Percentiles rank a stretch among this genome's conserved stretches.
Evolutionary conservation across 1,140 invertebrate species (phyloP).

Genomic region (Drosophila kohkoa): DNA sequence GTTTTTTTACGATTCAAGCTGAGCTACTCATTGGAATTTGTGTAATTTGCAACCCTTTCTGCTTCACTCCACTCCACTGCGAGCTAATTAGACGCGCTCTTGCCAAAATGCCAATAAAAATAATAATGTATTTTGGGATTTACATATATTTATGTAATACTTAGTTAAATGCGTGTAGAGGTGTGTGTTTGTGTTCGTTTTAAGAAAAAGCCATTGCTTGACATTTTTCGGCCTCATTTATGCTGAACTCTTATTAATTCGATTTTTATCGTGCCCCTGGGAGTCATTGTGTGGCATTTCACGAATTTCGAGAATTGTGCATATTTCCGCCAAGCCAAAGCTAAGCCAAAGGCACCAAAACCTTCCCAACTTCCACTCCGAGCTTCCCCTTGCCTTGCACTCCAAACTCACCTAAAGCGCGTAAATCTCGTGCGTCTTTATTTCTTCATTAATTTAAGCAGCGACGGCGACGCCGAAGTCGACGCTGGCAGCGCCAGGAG

Average conservation of each 20-base stretch:
- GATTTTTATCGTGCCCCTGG: constrained; percentile 84
- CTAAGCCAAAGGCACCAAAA: constrained; percentile 11
- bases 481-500: constrained; percentile 28
- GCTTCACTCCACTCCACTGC: neutral
- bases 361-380: neutral
- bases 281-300: constrained; percentile 83
- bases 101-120: constrained; percentile 8
- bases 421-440: constrained; percentile 82
- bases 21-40: too few relatives aligned
- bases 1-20: too few relatives aligned
- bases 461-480: constrained; percentile 41
- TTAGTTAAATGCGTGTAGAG: constrained; percentile 19
- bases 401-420: constrained; percentile 66
- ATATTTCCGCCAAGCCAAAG: constrained; percentile 57
- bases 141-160: constrained; percentile 26
- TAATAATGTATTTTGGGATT: constrained; percentile 27
- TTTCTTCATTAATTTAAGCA: constrained; percentile 84
- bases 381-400: neutral
- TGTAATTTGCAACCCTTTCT: constrained; percentile 4
- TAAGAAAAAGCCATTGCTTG: constrained; percentile 39
- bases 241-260: constrained; percentile 84
- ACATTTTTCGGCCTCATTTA: constrained; percentile 71
- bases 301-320: constrained; percentile 74
- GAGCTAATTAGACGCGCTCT: constrained; percentile 16
- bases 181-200: constrained; percentile 12